A percentile compares a stretch with the other conserved stretches of the same genome.
Conservation (phyloP, 2,888 invertebrate genomes). For the Itoplectis maculator region DNA sequence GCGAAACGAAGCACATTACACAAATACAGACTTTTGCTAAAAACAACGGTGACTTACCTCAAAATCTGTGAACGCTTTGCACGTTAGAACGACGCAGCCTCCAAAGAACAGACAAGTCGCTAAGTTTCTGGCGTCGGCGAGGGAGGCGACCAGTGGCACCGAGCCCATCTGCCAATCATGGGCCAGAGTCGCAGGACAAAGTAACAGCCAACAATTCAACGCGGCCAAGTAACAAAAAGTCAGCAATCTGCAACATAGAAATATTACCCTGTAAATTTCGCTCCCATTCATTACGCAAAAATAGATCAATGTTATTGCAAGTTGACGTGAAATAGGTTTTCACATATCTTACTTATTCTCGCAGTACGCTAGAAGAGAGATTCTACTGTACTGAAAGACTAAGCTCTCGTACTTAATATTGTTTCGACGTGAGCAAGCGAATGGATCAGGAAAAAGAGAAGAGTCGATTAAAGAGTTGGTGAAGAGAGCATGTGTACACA, state of each 20-base stretch:
- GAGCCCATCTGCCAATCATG: conserved; percentile 97
- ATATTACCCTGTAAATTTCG: conserved; percentile 11
- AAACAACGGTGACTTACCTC: conserved; percentile 86
- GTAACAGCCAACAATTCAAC: conserved; percentile 93
- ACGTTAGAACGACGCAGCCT: conserved; percentile 87
- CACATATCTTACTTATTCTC: too few relatives aligned
- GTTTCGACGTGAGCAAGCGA: conserved; percentile 60
- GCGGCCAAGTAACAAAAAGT: conserved; percentile 93
- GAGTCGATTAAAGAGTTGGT: conserved; percentile 59
- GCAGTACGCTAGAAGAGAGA: conserved; percentile 13
- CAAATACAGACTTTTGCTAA: neutral
- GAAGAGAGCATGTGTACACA: conserved; percentile 40
- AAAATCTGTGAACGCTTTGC: conserved; percentile 88
- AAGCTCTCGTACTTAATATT: conserved; percentile 66
- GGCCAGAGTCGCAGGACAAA: conserved; percentile 91
- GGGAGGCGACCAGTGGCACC: conserved; percentile 90
- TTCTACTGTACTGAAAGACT: conserved; percentile 63
- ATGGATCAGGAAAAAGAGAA: conserved; percentile 28
- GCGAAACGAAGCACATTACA: neutral
- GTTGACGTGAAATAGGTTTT: neutral
- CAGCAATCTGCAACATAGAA: conserved; percentile 87
- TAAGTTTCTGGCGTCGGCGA: conserved; percentile 90
- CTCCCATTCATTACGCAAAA: neutral
- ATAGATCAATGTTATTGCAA: too few relatives aligned
- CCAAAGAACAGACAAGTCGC: conserved; percentile 89